Evolutionary conservation across 1,140 invertebrate genomes (phyloP).

Genomic region (Aplysia californica): DNA sequence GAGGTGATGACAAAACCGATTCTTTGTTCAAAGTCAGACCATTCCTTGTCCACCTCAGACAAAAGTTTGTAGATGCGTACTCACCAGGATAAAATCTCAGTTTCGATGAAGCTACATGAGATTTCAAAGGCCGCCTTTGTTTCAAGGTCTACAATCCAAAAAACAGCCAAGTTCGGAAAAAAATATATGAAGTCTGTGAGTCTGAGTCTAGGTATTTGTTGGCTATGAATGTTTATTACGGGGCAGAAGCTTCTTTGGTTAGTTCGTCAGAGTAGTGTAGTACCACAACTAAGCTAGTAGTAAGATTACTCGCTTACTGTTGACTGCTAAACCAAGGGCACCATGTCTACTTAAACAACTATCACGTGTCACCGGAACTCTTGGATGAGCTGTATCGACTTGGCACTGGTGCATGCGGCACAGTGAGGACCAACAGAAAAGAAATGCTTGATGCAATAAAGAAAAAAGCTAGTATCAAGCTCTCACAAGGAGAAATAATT

Average conservation of each 20-base stretch:
- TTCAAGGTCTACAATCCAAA: slow-evolving; percentile 38
- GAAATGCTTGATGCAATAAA: slow-evolving; percentile 25
- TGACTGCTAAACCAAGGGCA: slow-evolving; percentile 31
- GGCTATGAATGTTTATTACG: slow-evolving; percentile 26
- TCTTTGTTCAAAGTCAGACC: slow-evolving; percentile 22
- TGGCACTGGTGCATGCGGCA: slow-evolving; percentile 34
- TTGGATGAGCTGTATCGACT: slow-evolving; percentile 22
- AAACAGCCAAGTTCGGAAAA: slow-evolving; percentile 34
- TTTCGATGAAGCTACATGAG: slow-evolving; percentile 40
- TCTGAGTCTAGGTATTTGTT: slow-evolving; percentile 24
- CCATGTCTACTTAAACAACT: slow-evolving; percentile 37
- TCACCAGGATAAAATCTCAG: slow-evolving; percentile 22
- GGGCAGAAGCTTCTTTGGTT: slow-evolving; percentile 1
- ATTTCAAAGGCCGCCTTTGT: slow-evolving; percentile 17
- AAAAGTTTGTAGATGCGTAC: slow-evolving; percentile 31
- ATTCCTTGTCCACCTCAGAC: slow-evolving; percentile 12
- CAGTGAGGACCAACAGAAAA: slow-evolving; percentile 26
- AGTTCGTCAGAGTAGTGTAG: slow-evolving; percentile 9
- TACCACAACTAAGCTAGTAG: slow-evolving; percentile 14
- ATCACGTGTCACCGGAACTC: slow-evolving; percentile 27
- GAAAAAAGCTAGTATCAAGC: slow-evolving; percentile 1
- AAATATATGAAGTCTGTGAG: slow-evolving; percentile 30
- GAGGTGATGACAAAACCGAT: slow-evolving; percentile 3
- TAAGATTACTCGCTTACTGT: slow-evolving; percentile 27
- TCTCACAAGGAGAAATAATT: too few relatives aligned